Base-by-base conservation (phyloP, 2,888 invertebrate species). In the Cryptus armator region DNA sequence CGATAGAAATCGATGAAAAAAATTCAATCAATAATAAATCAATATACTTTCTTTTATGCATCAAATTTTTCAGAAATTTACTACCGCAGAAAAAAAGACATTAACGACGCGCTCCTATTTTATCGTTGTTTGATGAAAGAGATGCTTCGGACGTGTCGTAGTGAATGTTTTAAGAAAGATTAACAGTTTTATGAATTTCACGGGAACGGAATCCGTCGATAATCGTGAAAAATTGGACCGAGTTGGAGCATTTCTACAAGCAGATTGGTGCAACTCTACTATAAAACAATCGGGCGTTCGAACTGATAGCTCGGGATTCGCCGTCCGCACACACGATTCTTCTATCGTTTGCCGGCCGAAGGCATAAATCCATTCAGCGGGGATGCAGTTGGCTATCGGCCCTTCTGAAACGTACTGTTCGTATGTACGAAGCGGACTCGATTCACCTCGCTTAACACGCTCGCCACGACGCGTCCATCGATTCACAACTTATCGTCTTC, bases 311-410 rank as follows among this genome's bases (percentile, higher is more conserved):
- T 66, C 56, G 67, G 51, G 53, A 67, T 75, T 68, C 48, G 64
- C 37, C 37, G 46, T 64, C 37, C 51, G 43, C 53, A 51, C 44
- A 53, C 37, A 59, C 59, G 32, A 68, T 68, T 77, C 44, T 37
- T 67, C 16, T 56, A 44, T 37, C 44, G 80, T 56, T 48, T 29
- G 53, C 71, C 62, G 71, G 53, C 68, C 70, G 29, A 56, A 51
- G 75, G 79, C 71, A 79, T 75, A 67, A 67, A 81, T 81, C 56
- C 56, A 59, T 81, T 67, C n/a, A 24, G 75, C 71, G 43, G n/a
- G 48, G 24, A 56, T 48, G 67, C 67, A 53, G 43, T 43, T 56
- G 67, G 66, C 56, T 66, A 59, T 70, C 44, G 59, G 70, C 70
- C 56, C 78, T 56, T 7, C 53, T 16, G 19, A 19, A 56, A 56